These are phyloP conservation scores for Harmothoe impar DNA, from an alignment of 2,888 invertebrate species.

Conservation along the genomic window DNA sequence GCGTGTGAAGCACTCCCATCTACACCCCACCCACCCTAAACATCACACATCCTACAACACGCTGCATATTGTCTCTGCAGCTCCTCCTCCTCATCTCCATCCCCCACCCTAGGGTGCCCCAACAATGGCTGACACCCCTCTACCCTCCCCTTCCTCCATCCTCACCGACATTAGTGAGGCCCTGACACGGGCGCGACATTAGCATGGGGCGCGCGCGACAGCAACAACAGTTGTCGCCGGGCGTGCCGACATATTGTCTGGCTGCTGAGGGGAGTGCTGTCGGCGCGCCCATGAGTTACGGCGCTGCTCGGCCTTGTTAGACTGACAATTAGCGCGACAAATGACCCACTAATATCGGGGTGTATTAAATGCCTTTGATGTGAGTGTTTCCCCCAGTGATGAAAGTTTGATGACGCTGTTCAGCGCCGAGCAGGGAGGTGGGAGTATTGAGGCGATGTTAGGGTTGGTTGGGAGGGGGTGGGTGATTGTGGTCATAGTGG, in stretches of 20 bases:
- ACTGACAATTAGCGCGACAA: constrained; percentile 61
- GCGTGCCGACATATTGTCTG: constrained; percentile 56
- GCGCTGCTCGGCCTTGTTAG: constrained; percentile 52
- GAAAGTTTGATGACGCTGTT: constrained; percentile 32
- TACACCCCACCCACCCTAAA: neutral
- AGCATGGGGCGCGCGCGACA: constrained; percentile 24
- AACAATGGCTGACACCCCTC: neutral
- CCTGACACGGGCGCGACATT: constrained; percentile 2
- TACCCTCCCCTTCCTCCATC: neutral
- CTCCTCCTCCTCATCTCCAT: neutral
- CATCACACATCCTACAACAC: constrained; percentile 11
- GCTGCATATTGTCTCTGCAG: neutral
- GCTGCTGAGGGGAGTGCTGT: neutral
- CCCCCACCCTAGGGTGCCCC: neutral
- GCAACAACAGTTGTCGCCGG: constrained; percentile 28
- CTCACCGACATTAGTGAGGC: constrained; percentile 17
- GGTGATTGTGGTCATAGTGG: neutral
- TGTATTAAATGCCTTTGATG: constrained; percentile 63
- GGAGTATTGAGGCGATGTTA: neutral
- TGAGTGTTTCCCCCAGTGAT: constrained; percentile 51
- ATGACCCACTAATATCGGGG: constrained; percentile 62
- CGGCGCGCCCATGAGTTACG: constrained; percentile 25
- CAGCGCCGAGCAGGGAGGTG: neutral
- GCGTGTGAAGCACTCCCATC: constrained; percentile 43
- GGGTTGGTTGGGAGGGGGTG: neutral